Evolutionary conservation across 2,888 invertebrate genomes (phyloP).

Genomic region (Bombylius discolor): DNA sequence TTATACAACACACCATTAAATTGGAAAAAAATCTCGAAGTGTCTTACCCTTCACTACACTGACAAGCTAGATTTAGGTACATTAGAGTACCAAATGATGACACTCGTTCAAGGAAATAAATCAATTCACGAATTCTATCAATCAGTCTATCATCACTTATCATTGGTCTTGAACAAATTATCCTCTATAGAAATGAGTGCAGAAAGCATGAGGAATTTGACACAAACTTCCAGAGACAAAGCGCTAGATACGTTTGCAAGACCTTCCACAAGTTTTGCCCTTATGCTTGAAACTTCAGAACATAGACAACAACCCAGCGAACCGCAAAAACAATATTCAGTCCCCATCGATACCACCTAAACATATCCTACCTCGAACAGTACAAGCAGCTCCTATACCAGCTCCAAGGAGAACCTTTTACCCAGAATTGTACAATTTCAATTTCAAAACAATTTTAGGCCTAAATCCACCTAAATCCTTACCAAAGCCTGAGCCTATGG

Average conservation of each 20-base stretch:
- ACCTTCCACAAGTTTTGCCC: neutral
- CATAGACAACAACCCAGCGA: neutral
- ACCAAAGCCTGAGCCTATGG: slow-evolving; percentile 11
- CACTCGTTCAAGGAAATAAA: slow-evolving; percentile 7
- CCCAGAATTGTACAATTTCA: neutral
- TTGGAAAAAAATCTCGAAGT: no score
- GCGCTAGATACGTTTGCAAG: slow-evolving; percentile 16
- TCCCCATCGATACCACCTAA: neutral
- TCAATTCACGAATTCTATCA: slow-evolving; percentile 16
- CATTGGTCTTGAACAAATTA: slow-evolving; percentile 18
- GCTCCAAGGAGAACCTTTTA: neutral
- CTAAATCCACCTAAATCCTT: slow-evolving; percentile 7
- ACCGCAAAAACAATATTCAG: neutral
- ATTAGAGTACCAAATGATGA: slow-evolving; percentile 12
- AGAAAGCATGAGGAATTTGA: slow-evolving; percentile 11
- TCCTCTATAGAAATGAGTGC: slow-evolving; percentile 11
- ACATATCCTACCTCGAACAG: neutral
- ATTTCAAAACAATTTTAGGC: neutral
- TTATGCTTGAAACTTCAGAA: neutral
- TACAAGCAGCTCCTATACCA: no score
- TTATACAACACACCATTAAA: slow-evolving; percentile 10
- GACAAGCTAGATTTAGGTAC: slow-evolving; percentile 12
- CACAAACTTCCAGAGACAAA: slow-evolving; percentile 13
- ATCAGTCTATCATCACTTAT: slow-evolving; percentile 14
- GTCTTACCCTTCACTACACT: slow-evolving; percentile 9